Conservation (phyloP, 1,140 invertebrate genomes). For the Popillia japonica region DNA sequence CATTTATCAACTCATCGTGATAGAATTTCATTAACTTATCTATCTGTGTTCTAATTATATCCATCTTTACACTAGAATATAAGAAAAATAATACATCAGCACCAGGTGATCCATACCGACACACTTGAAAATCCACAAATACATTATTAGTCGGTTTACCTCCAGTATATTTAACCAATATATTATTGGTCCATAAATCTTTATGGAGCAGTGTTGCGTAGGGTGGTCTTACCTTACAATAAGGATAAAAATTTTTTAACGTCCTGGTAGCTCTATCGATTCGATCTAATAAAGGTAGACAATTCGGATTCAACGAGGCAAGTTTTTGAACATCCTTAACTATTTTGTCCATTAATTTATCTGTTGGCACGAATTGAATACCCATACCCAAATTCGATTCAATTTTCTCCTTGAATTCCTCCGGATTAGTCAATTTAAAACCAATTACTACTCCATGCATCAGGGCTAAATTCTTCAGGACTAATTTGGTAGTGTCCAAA, state of each 20-base stretch:
- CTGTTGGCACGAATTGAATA: conserved; percentile 50
- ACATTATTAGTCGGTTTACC: conserved; percentile 61
- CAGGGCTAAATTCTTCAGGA: conserved; percentile 56
- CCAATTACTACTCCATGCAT: conserved; percentile 61
- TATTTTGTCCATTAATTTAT: conserved; percentile 48
- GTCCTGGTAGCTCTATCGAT: conserved; percentile 55
- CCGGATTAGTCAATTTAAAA: conserved; percentile 57
- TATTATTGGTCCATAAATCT: conserved; percentile 47
- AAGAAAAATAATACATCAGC: conserved; percentile 67
- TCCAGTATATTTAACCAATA: conserved; percentile 52
- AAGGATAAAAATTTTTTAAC: conserved; percentile 52
- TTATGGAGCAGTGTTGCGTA: conserved; percentile 45
- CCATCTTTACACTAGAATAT: conserved; percentile 61
- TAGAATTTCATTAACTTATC: conserved; percentile 63
- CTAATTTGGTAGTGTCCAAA: conserved; percentile 55
- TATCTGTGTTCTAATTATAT: conserved; percentile 57
- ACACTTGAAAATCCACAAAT: conserved; percentile 70
- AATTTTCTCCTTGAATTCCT: conserved; percentile 59
- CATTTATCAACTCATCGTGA: conserved; percentile 60
- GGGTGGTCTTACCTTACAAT: conserved; percentile 48
- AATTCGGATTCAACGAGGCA: neutral
- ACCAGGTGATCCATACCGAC: conserved; percentile 61
- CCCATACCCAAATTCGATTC: conserved; percentile 53
- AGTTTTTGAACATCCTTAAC: conserved; percentile 42
- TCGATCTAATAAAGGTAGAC: neutral